Percentiles rank a stretch among this genome's conserved stretches.
These are phyloP conservation scores for Nephrotoma guestfalica DNA, from an alignment of 2,888 invertebrate genomes.

Conservation along the genomic window DNA sequence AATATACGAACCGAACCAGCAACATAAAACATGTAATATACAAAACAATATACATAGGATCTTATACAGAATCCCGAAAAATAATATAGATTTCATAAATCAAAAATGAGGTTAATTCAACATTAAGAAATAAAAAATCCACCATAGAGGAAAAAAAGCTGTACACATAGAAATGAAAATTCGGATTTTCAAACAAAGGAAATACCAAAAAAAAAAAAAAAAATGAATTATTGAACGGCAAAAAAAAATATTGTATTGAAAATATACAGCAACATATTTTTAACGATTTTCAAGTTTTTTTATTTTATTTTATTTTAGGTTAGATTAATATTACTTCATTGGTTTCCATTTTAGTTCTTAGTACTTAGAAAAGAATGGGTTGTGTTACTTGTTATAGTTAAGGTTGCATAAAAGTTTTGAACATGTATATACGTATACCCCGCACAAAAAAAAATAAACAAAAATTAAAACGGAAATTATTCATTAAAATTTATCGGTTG, in stretches of 20 bases:
- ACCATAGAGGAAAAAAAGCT: background rate
- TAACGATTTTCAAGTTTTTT: background rate
- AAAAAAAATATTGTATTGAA: background rate
- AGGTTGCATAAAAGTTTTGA: background rate
- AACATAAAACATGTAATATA: background rate
- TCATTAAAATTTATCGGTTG: background rate
- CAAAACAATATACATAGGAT: background rate
- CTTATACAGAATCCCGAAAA: background rate
- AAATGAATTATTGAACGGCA: background rate
- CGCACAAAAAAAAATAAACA: background rate
- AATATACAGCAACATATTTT: background rate
- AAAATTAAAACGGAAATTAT: background rate
- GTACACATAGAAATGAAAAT: background rate
- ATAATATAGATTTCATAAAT: background rate
- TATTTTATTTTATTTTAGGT: background rate
- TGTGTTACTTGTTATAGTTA: background rate
- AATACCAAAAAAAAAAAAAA: background rate
- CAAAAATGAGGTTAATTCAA: background rate
- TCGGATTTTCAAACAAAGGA: background rate
- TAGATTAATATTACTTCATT: background rate
- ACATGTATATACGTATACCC: background rate
- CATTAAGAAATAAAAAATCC: background rate
- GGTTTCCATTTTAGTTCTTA: background rate
- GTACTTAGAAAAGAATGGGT: background rate
- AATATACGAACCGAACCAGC: background rate